A percentile compares a stretch with the other conserved stretches of the same genome.
These are phyloP conservation scores for Ophion ellenae DNA, from an alignment of 2,888 invertebrate species.

Conservation along the genomic window DNA sequence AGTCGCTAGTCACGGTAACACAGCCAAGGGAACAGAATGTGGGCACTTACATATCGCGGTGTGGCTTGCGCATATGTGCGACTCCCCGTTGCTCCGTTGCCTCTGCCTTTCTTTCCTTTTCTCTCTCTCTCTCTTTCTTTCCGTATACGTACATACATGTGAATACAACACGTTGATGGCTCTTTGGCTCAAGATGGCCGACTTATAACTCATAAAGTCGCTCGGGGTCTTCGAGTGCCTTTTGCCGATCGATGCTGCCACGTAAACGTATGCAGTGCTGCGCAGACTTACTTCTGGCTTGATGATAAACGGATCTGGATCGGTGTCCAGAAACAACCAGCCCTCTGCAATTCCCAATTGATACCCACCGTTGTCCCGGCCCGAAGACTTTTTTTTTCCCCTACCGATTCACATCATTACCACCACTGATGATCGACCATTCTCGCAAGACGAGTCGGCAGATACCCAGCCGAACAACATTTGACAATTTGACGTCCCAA, in stretches of 20 bases:
- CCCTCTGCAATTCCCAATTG: background rate
- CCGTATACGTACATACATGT: slow-evolving; percentile 69
- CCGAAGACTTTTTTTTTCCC: background rate
- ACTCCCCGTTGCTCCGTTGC: slow-evolving; percentile 40
- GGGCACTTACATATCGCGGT: slow-evolving; percentile 80
- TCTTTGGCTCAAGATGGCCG: slow-evolving; percentile 81
- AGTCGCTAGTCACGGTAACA: slow-evolving; percentile 56
- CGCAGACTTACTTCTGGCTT: too few species aligned
- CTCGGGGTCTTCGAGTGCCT: slow-evolving; percentile 63
- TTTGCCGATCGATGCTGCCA: slow-evolving; percentile 22
- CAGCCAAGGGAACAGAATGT: slow-evolving; percentile 76
- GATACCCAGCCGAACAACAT: slow-evolving; percentile 8
- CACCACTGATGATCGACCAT: background rate
- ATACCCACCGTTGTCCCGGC: background rate
- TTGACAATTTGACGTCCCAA: slow-evolving; percentile 4
- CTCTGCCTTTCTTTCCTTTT: slow-evolving; percentile 39
- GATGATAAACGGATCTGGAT: too few species aligned
- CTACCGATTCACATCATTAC: background rate
- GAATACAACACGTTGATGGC: slow-evolving; percentile 79
- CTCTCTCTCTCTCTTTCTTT: too few species aligned
- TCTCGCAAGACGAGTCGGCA: background rate
- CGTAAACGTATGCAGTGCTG: background rate
- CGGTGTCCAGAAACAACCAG: too few species aligned
- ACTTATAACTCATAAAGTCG: slow-evolving; percentile 83
- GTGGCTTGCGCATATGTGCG: slow-evolving; percentile 76